These are phyloP conservation scores for Tachysurus fulvidraco DNA, from an alignment of 2,113 vertebrate genomes.

Conservation along the genomic window DNA sequence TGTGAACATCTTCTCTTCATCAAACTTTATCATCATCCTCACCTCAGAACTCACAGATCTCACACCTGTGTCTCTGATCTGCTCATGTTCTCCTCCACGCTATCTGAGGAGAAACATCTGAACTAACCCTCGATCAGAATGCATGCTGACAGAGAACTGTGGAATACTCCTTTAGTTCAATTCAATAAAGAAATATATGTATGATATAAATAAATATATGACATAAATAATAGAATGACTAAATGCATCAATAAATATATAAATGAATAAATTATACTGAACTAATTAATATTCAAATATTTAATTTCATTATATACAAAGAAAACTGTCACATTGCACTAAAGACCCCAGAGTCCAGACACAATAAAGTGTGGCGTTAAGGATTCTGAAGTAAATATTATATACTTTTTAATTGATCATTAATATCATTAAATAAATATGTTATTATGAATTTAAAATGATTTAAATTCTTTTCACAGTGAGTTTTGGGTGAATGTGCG, in stretches of 20 bases:
- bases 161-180: neutral
- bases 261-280: neutral
- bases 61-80: too few relatives aligned
- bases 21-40: neutral
- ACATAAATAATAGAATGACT: neutral
- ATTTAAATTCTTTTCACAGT: too few relatives aligned
- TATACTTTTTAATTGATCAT: too few relatives aligned
- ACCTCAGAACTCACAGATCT: neutral
- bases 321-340: neutral
- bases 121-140: neutral
- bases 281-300: neutral
- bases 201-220: too few relatives aligned
- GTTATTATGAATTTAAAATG: too few relatives aligned
- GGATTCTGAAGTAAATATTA: too few relatives aligned
- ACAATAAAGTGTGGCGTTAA: too few relatives aligned
- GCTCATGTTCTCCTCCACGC: neutral
- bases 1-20: neutral
- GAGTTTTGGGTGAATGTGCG: neutral
- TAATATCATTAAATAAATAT: too few relatives aligned
- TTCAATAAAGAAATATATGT: too few relatives aligned
- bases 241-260: neutral
- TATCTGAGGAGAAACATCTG: neutral
- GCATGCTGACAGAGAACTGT: neutral
- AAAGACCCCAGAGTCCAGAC: too few relatives aligned
- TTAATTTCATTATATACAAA: neutral